A percentile compares a stretch with the other conserved stretches of the same genome.
These are phyloP conservation scores for Lasioglossum figueresi DNA, from an alignment of 2,888 invertebrate genomes.

Conservation along the genomic window DNA sequence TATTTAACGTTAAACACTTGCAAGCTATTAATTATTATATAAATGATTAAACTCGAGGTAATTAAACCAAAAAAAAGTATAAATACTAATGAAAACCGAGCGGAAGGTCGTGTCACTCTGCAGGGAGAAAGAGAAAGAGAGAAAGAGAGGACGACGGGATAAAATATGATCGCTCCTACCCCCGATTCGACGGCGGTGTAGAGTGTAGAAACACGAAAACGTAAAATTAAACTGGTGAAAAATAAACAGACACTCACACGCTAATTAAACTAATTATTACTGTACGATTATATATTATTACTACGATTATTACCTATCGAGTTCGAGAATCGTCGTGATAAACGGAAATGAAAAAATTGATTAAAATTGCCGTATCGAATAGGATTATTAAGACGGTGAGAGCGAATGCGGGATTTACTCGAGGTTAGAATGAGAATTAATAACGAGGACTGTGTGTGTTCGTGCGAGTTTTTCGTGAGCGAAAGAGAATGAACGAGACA, in stretches of 20 bases:
- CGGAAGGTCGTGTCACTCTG: constrained; percentile 74
- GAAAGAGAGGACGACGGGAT: constrained; percentile 47
- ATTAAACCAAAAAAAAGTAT: constrained; percentile 45
- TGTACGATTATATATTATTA: constrained; percentile 76
- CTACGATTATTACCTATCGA: constrained; percentile 81
- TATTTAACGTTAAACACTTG: constrained; percentile 83
- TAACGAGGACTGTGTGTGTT: constrained; percentile 33
- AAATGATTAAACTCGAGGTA: constrained; percentile 81
- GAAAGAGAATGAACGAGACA: constrained; percentile 24
- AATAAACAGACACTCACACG: constrained; percentile 64
- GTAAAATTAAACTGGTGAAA: constrained; percentile 37
- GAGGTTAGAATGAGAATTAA: constrained; percentile 46
- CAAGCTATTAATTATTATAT: constrained; percentile 83
- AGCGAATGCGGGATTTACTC: constrained; percentile 38
- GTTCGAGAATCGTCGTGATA: constrained; percentile 82
- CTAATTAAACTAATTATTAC: constrained; percentile 81
- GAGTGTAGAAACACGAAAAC: constrained; percentile 6
- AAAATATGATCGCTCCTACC: not conserved
- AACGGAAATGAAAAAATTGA: constrained; percentile 61
- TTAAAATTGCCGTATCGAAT: constrained; percentile 62
- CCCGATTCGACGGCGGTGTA: constrained; percentile 8
- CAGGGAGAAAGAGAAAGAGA: constrained; percentile 49
- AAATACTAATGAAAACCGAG: constrained; percentile 62
- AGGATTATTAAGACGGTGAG: constrained; percentile 29
- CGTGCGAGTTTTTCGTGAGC: constrained; percentile 51